Evolutionary conservation across 2,113 vertebrate genomes (phyloP), one percentile per base, ranked within the genome.

Genomic region (Sinocyclocheilus anshuiensis): DNA sequence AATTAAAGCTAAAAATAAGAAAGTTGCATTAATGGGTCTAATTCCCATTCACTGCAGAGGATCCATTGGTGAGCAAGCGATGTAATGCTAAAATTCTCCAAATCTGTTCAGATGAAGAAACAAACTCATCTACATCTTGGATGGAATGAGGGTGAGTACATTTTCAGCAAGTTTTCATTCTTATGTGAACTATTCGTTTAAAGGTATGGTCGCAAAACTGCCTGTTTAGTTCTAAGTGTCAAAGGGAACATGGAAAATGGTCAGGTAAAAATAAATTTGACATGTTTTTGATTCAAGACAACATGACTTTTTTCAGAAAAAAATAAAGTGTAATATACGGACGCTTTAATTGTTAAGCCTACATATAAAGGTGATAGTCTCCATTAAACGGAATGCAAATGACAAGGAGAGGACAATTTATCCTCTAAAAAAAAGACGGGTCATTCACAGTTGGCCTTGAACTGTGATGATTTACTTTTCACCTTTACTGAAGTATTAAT

Each of bases 401-500:
- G 81, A 86, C 84, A 86, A 42, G 11, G 39, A n/a, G 5, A 79
- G 75, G 77, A 86, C 86, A 57, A 18, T 39, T 86, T 89, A 22
- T 81, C 81, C 87, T 88, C 55, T 81, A 33, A 18, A 61, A 86
- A 74, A 81, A 80, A 86, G 33, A 63, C 12, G 63, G 77, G 88
- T 92, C 88, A 92, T 88, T 92, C 88, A 90, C 87, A 87, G 48
- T 84, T 90, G 91, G 91, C 91, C 92, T 93, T 93, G 93, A 93
- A 85, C 92, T 80, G 83, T 63, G 79, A 86, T 90, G 86, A 90
- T 92, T 91, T 91, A 87, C 86, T 89, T 84, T 86, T 89, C 88
- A 71, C 89, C 91, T 88, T 77, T 75, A 42, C 84, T 85, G 69
- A 81, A 83, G 90, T 90, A 91, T 92, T 95, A 94, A 92, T 92